Evolutionary conservation across 2,797 vertebrate genomes (phyloP).

Genomic region (Lycodopsis pacificus): DNA sequence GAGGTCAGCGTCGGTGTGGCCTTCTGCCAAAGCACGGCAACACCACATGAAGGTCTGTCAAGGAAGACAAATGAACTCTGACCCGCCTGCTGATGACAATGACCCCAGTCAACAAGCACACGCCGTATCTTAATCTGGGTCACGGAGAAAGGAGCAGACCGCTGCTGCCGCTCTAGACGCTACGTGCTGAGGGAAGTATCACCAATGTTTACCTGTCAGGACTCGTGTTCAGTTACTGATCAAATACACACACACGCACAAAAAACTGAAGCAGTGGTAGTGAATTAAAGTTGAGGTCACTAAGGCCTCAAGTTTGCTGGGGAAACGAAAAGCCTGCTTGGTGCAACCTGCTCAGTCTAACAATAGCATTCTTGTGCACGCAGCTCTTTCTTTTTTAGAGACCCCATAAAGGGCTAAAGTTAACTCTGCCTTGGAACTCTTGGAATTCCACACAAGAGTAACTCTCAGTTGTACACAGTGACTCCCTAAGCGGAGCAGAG

Average conservation of each 20-base stretch:
- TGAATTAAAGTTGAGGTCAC: conserved; percentile 9
- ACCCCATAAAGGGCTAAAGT: conserved; percentile 60
- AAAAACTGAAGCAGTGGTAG: background rate
- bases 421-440: conserved; percentile 53
- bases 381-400: conserved; percentile 47
- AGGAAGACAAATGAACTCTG: conserved; percentile 79
- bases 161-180: conserved; percentile 20
- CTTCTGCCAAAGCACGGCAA: conserved; percentile 61
- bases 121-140: conserved; percentile 68
- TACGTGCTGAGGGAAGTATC: conserved; percentile 23
- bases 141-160: conserved; percentile 41
- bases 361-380: conserved; percentile 61
- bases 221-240: conserved; percentile 33
- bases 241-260: conserved; percentile 17
- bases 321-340: conserved; percentile 30
- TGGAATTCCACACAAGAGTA: conserved; percentile 64
- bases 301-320: background rate
- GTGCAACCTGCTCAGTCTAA: conserved; percentile 39
- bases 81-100: conserved; percentile 74
- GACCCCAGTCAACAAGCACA: conserved; percentile 59
- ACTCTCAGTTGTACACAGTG: conserved; percentile 55
- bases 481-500: conserved; percentile 29
- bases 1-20: conserved; percentile 75
- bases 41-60: conserved; percentile 76
- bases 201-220: conserved; percentile 44